Evolutionary conservation across 2,113 vertebrate species (phyloP).

Genomic region (Perca flavescens): DNA sequence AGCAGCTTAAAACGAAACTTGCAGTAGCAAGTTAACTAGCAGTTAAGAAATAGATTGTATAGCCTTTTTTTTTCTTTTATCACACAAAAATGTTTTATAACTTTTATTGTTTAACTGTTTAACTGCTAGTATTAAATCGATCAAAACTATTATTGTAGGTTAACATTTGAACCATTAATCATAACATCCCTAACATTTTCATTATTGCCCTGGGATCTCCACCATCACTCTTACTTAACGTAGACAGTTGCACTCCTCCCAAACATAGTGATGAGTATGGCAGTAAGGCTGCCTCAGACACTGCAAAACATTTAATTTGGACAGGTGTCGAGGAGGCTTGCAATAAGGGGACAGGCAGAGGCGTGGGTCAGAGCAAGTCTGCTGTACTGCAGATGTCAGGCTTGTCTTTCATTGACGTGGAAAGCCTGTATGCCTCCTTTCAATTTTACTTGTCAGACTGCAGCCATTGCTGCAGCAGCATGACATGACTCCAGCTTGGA

Average conservation of each 20-base stretch:
- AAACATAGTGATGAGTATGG: slow-evolving; percentile 17
- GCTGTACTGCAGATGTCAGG: slow-evolving; percentile 68
- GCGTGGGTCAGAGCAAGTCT: slow-evolving; percentile 50
- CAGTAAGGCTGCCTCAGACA: slow-evolving; percentile 37
- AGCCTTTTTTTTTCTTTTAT: too few relatives aligned
- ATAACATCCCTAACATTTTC: not conserved
- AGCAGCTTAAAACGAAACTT: too few relatives aligned
- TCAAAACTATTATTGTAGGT: too few relatives aligned
- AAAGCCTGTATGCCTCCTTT: slow-evolving; percentile 42
- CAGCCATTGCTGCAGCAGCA: slow-evolving; percentile 37
- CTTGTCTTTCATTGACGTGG: slow-evolving; percentile 58
- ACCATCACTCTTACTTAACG: slow-evolving; percentile 5
- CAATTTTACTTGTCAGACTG: slow-evolving; percentile 52
- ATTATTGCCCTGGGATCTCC: not conserved
- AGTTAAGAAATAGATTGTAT: too few relatives aligned
- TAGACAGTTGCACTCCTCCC: not conserved
- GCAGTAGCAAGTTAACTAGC: too few relatives aligned
- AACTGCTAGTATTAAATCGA: too few relatives aligned
- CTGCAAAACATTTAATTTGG: slow-evolving; percentile 52
- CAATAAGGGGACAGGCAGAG: slow-evolving; percentile 45
- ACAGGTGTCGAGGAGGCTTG: slow-evolving; percentile 46
- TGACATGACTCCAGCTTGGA: slow-evolving; percentile 29
- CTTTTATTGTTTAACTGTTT: too few relatives aligned
- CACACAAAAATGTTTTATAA: too few relatives aligned
- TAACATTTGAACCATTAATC: too few relatives aligned